Evolutionary conservation across 2,797 vertebrate genomes (phyloP), one percentile per base, ranked within the genome.

Genomic region (Malurus leucopterus): DNA sequence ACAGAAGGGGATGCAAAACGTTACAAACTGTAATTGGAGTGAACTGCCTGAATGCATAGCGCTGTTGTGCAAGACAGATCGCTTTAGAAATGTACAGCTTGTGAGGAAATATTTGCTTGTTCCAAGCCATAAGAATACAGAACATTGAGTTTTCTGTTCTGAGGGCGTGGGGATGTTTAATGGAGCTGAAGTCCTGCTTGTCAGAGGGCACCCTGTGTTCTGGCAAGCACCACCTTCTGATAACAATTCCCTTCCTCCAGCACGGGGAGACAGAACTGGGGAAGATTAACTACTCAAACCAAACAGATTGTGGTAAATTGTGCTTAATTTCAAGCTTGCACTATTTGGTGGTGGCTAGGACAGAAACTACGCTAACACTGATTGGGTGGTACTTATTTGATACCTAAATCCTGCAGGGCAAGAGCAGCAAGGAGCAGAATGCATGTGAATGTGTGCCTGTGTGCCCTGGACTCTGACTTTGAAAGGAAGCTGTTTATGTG

Each of bases 21-120:
- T 70, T 81, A 54, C 27, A 53, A 89, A 91, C 71, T 1, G 36
- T 82, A 81, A 92, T 89, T 86, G 73, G 19, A 75, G 59, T 6
- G 49, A 89, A 53, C 22, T 50, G 74, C 41, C 46, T 82, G 74
- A 68, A 91, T 24, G 68, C 64, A 73, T 20, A 50, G 59, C 15
- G 50, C 50, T 57, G 64, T 95, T 95, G 86, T 89, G 92, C 86
- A 94, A 95, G 83, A 93, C 49, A 61, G 54, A 93, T 88, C 61
- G 57, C 57, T 70, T 94, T 57, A 86, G 89, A 94, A 92, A 88
- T 3, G 46, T 64, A 91, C 80, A 92, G 43, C 83, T 86, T 70
- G 77, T 92, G 73, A 91, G 84, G 89, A 94, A 94, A 91, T 95
- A 88, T 86, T 88, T 94, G 71, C 76, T 94, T 89, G 63, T 94